Conservation (phyloP, 1,140 invertebrate genomes). For the Megathymus violae region DNA sequence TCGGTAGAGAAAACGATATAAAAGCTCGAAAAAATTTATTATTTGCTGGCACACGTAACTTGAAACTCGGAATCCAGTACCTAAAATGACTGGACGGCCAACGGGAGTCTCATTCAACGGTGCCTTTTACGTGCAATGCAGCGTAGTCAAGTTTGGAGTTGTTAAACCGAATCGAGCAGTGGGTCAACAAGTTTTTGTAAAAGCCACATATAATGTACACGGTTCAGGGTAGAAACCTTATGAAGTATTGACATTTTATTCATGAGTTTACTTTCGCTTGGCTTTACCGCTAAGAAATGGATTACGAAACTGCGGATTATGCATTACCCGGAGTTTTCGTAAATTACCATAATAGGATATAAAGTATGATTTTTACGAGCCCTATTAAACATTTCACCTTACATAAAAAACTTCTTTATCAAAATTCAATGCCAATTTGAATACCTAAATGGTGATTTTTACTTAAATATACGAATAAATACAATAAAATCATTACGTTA, state of each 20-base stretch:
- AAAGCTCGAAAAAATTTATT: slow-evolving; percentile 8
- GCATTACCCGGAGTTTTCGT: slow-evolving; percentile 4
- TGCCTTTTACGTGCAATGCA: slow-evolving; percentile 1
- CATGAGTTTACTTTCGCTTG: slow-evolving; percentile 50
- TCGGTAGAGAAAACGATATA: not conserved
- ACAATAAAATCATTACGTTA: too few species aligned
- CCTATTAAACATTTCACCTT: not conserved
- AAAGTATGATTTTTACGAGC: not conserved
- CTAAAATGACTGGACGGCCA: slow-evolving; percentile 6
- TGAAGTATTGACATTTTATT: slow-evolving; percentile 38
- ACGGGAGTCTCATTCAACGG: slow-evolving; percentile 7
- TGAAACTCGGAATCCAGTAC: slow-evolving; percentile 1
- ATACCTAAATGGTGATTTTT: too few species aligned
- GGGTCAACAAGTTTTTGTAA: slow-evolving; percentile 60
- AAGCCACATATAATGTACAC: slow-evolving; percentile 7
- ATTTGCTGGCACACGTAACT: slow-evolving; percentile 18
- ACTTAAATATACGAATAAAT: too few species aligned
- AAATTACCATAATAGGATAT: slow-evolving; percentile 18
- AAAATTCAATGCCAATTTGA: too few species aligned
- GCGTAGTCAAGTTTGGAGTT: slow-evolving; percentile 9
- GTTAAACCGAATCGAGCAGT: slow-evolving; percentile 34
- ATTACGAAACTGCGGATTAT: slow-evolving; percentile 12
- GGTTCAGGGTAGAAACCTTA: slow-evolving; percentile 20
- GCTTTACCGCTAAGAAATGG: slow-evolving; percentile 5
- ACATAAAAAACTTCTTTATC: too few species aligned